These are phyloP conservation scores for Sesia bembeciformis DNA, from an alignment of 2,888 invertebrate genomes.

Conservation along the genomic window DNA sequence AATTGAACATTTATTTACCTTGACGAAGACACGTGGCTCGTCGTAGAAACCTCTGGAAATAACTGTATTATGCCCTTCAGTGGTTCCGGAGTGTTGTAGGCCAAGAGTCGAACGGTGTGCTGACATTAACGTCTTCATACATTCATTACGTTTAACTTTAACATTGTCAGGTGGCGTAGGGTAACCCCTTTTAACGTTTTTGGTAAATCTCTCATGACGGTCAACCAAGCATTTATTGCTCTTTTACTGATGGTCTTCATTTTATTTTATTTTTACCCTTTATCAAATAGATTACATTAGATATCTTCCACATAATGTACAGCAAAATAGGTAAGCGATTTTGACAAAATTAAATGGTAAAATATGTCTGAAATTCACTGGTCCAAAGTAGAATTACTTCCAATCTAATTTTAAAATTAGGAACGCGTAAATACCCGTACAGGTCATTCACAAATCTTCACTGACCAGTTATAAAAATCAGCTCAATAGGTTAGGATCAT, in stretches of 20 bases:
- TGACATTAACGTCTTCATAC: slow-evolving; percentile 38
- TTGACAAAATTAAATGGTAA: no score
- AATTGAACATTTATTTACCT: slow-evolving; percentile 46
- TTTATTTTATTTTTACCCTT: neutral
- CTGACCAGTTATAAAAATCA: no score
- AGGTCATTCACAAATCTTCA: no score
- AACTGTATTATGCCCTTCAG: slow-evolving; percentile 73
- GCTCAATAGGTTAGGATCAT: no score
- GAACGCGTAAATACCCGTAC: no score
- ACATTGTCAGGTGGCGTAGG: slow-evolving; percentile 69
- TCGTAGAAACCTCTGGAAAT: slow-evolving; percentile 50
- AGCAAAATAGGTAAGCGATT: no score
- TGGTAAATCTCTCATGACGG: slow-evolving; percentile 69
- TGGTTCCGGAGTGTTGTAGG: slow-evolving; percentile 68
- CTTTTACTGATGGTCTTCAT: slow-evolving; percentile 11
- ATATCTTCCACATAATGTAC: no score
- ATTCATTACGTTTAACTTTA: slow-evolving; percentile 5
- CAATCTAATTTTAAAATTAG: no score
- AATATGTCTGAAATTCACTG: no score
- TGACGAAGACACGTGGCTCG: slow-evolving; percentile 15
- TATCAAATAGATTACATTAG: neutral
- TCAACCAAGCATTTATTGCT: slow-evolving; percentile 69
- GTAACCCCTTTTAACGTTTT: slow-evolving; percentile 47
- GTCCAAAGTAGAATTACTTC: no score
- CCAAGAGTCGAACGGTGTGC: slow-evolving; percentile 63